Base-by-base conservation (phyloP, 2,888 invertebrate genomes). In the Agelastica alni region DNA sequence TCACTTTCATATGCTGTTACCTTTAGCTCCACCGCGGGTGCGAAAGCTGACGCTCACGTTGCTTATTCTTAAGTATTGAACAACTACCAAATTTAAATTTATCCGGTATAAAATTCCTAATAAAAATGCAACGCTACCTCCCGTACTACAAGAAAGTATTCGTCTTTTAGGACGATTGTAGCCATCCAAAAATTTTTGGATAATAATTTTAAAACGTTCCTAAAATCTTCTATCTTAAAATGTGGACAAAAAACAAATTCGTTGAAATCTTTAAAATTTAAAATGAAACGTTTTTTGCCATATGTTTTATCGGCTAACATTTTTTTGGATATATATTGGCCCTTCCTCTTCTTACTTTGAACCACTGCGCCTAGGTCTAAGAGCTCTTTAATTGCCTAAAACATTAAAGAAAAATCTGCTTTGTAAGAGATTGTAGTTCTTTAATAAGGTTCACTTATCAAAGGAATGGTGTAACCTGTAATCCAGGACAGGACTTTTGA, bases 401-500 rank as follows among this genome's bases (percentile, higher is more conserved):
- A 22, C 7, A 5, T 7, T 7, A 22, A 22, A 22, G 22, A 7
- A 22, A 5, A 5, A 7, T 4, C 4, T 22, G 7, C 22, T 22
- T 4, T 22, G 22, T 22, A 4, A 4, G 22, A 7, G 7, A 28
- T 13, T 3, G 9, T 7, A 9, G 2, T 12, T 3, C 9, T 28
- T 28, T 43, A 28, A 28, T 9, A 3, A 4, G 43, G 43, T 30
- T 16, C 16, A 6, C 4, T 12, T 3, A 5, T 3, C 2, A 43
- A 14, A 10, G 43, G 30, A 9, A 43, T 43, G n/a, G 12, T 43
- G 10, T 43, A 43, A 4, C 43, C 43, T 3, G 6, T 12, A 14
- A 43, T 16, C 43, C 43, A 43, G 13, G 30, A 43, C 9, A 43
- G 14, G 16, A 43, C n/a, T n/a, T n/a, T n/a, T n/a, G n/a, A n/a